These are phyloP conservation scores for Periophthalmus modestus DNA, from an alignment of 2,113 vertebrate genomes.

Conservation along the genomic window DNA sequence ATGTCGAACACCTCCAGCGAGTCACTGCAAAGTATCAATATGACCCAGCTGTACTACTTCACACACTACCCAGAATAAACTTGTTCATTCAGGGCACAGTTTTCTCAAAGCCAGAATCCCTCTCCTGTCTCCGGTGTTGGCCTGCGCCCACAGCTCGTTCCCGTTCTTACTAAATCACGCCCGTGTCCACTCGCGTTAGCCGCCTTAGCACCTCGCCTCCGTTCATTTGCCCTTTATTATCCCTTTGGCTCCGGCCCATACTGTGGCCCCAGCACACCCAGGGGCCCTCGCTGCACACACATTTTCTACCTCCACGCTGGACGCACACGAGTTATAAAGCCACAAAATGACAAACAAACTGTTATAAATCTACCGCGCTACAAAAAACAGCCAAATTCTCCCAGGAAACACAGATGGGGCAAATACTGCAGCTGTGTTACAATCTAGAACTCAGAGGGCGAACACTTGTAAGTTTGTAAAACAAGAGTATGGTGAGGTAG, in stretches of 20 bases:
- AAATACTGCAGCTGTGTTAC: slow-evolving; percentile 35
- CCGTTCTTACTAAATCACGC: slow-evolving; percentile 33
- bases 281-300: not conserved
- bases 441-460: slow-evolving; percentile 23
- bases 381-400: slow-evolving; percentile 21
- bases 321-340: slow-evolving; percentile 44
- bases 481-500: not conserved
- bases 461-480: slow-evolving; percentile 1
- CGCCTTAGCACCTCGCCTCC: slow-evolving; percentile 28
- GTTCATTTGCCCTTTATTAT: slow-evolving; percentile 53
- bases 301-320: slow-evolving; percentile 45
- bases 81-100: not conserved
- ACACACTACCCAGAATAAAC: not conserved
- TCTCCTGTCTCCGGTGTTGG: slow-evolving; percentile 3
- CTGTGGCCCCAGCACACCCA: slow-evolving; percentile 14
- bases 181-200: slow-evolving; percentile 28
- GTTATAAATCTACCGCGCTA: slow-evolving; percentile 59
- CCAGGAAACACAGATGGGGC: slow-evolving; percentile 34
- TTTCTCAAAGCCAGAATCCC: not conserved
- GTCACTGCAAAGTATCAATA: not conserved
- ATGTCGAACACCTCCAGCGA: too few species aligned
- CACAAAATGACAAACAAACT: slow-evolving; percentile 46
- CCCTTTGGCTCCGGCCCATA: slow-evolving; percentile 26
- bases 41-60: not conserved
- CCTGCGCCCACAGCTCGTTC: slow-evolving; percentile 2